Evolutionary conservation across 2,797 vertebrate species (phyloP), one percentile per base, ranked within the genome.

Genomic region (Potorous gilbertii): DNA sequence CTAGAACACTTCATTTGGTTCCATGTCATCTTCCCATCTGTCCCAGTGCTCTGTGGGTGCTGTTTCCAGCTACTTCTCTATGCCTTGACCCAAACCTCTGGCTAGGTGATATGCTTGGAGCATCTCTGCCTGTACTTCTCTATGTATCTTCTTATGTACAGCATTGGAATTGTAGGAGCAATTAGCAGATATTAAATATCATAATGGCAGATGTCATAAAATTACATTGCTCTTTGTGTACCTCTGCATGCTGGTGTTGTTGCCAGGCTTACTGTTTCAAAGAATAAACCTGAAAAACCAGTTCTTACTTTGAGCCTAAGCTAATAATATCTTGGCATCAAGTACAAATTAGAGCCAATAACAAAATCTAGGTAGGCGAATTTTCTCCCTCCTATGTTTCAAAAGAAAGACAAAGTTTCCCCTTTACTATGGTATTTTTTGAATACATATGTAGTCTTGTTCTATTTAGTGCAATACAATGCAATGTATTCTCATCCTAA

Each of bases 211-310:
- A 4, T 1, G 18, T 54, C 28, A 55, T 6, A 0, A 0, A 55
- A 55, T 94, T 89, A 81, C 52, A 56, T 55, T 27, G 54, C 40
- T 52, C 74, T 12, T 46, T 52, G 28, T 54, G 24, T 5, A 40
- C 27, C 74, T 21, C 40, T 94, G 87, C 29, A 93, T 91, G 74
- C 55, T 57, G 10, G 55, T 52, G 56, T 40, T 95, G n/a, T 21
- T 97, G 92, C 92, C 93, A 93, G 34, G 29, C 16, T 11, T 13
- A 94, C 94, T 0, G 0, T 12, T 92, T 92, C 31, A 95, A 52
- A 56, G 0, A 46, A 56, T 55, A 92, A 96, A 95, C 62, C 90
- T 91, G 96, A 24, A 34, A 92, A 96, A 34, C 28, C 92, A 52
- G 0, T 66, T 96, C 89, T 96, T 28, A 16, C 29, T 87, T 81